Conservation (phyloP, 2,888 invertebrate species). For the Boloria euphrosyne region DNA sequence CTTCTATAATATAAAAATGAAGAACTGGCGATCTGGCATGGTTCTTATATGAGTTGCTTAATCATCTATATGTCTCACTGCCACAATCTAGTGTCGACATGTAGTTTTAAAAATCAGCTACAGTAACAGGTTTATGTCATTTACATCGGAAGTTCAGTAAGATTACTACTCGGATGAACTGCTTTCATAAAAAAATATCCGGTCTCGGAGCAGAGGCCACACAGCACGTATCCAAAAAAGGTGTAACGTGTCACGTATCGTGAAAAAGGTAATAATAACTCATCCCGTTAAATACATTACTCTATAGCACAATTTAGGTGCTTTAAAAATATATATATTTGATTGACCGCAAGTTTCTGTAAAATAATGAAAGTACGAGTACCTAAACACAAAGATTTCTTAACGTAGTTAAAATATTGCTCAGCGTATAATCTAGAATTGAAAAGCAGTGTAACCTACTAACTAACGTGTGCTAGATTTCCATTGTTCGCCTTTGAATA, state of each 20-base stretch:
- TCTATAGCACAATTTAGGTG: too few relatives aligned
- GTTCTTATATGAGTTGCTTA: too few relatives aligned
- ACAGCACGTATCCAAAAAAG: slow-evolving; percentile 6
- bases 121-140: background rate
- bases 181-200: slow-evolving; percentile 1
- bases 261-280: too few relatives aligned
- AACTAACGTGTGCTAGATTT: slow-evolving; percentile 20
- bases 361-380: too few relatives aligned
- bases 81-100: too few relatives aligned
- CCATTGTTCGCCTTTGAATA: slow-evolving; percentile 27
- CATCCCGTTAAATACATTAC: background rate
- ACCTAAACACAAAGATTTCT: too few relatives aligned
- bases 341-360: too few relatives aligned
- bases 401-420: background rate
- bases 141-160: slow-evolving; percentile 2
- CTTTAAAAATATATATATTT: too few relatives aligned
- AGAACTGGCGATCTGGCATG: too few relatives aligned
- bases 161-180: slow-evolving; percentile 3
- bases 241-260: background rate
- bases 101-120: background rate
- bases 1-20: too few relatives aligned
- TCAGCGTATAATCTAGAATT: background rate
- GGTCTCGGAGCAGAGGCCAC: background rate
- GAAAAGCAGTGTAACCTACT: background rate
- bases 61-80: too few relatives aligned